Evolutionary conservation across 2,888 invertebrate genomes (phyloP).

Genomic region (Hypercompe scribonia): DNA sequence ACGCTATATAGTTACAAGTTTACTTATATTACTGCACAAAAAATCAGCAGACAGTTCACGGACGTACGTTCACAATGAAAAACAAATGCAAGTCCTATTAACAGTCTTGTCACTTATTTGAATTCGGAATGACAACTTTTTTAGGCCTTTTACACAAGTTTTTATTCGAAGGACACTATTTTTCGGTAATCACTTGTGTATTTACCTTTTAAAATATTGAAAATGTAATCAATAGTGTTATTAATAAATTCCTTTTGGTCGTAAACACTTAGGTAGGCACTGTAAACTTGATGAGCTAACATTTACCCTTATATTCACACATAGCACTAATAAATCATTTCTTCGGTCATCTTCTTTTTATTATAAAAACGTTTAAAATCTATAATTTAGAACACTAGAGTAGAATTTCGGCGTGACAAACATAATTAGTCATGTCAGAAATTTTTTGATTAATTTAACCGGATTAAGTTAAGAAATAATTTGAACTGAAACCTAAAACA

Average conservation of each 20-base stretch:
- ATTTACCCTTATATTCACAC: too few species aligned
- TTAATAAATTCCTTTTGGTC: background rate
- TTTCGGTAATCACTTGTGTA: background rate
- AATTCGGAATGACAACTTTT: conserved; percentile 32
- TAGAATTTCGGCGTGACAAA: too few species aligned
- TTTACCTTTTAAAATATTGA: background rate
- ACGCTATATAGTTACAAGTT: conserved; percentile 50
- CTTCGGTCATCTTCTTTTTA: too few species aligned
- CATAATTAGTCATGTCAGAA: too few species aligned
- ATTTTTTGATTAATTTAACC: too few species aligned
- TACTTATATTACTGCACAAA: conserved; percentile 54
- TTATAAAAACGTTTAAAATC: too few species aligned
- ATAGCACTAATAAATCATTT: too few species aligned
- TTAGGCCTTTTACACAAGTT: background rate
- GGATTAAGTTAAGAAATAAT: too few species aligned
- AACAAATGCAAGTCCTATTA: conserved; percentile 50
- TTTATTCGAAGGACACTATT: background rate
- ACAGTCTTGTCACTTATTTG: conserved; percentile 40
- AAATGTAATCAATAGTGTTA: background rate
- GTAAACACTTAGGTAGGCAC: background rate
- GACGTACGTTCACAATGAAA: conserved; percentile 37
- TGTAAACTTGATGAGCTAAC: too few species aligned
- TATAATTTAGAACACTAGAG: too few species aligned
- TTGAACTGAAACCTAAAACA: too few species aligned
- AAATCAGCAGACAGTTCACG: conserved; percentile 34